Evolutionary conservation across 2,113 vertebrate species (phyloP), one percentile per base, ranked within the genome.

Genomic region (Dipodomys spectabilis): DNA sequence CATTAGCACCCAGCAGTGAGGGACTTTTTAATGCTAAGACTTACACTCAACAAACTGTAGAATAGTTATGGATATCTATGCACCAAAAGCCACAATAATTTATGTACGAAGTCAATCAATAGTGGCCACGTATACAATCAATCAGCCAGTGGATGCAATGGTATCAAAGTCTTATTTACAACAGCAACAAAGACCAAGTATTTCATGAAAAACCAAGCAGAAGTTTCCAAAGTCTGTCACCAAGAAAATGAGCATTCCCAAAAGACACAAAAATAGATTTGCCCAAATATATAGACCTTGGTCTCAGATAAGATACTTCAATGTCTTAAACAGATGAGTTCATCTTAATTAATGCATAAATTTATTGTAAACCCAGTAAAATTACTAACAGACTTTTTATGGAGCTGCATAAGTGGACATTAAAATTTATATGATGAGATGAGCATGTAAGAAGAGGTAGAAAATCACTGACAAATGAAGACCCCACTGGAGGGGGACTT

Each of bases 361-460:
- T 80, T 72, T 30, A 71, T 53, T 32, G 15, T 11, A 80, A 75
- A 62, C 12, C 39, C 53, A 86, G 62, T 91, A 60, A 88, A 95
- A 93, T 73, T 92, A 57, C 6, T n/a, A 87, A 64, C 23, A 88
- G 67, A 32, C 13, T 79, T 88, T 95, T 95, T 39, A 81, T 86
- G 53, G 78, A 83, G 28, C n/a, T 64, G 19, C 13, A 49, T 25
- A 86, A 68, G 30, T 49, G 57, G 35, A 75, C 4, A 8, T 15
- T 45, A 83, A 62, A 67, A 30, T 72, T 77, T 90, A 10, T n/a
- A 81, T 9, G 25, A 74, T 72, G 82, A 90, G 78, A 74, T 11
- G 49, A 92, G 72, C 18, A 80, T n/a, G 19, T 4, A 75, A 81
- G 69, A 84, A 67, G 44, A 86, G 57, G 7, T 30, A 69, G 32